Percentiles rank a stretch among this genome's conserved stretches.
These are phyloP conservation scores for Microctonus hyperodae DNA, from an alignment of 2,888 invertebrate genomes.

Conservation along the genomic window DNA sequence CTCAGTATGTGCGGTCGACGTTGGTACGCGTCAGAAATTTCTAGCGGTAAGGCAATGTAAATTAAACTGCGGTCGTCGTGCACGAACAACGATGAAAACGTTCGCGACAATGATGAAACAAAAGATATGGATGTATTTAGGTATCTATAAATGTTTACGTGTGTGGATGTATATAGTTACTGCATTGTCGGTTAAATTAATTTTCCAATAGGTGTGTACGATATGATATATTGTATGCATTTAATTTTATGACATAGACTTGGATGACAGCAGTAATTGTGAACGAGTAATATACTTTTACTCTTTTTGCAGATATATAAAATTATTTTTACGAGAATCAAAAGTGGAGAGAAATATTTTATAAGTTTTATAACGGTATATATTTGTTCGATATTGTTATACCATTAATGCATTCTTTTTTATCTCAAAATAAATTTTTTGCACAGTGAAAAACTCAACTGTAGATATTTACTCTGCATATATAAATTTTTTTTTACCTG, in stretches of 20 bases:
- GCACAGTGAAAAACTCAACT: too few relatives aligned
- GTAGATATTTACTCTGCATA: too few relatives aligned
- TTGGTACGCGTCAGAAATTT: slow-evolving; percentile 28
- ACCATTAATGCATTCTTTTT: too few relatives aligned
- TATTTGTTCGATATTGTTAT: too few relatives aligned
- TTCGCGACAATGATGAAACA: slow-evolving; percentile 38
- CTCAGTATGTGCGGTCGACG: slow-evolving; percentile 29
- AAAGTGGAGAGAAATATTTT: background rate
- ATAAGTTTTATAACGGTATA: too few relatives aligned
- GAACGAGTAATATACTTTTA: background rate
- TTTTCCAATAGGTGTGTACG: too few relatives aligned
- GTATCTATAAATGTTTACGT: background rate
- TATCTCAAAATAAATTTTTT: too few relatives aligned
- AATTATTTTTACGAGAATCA: background rate
- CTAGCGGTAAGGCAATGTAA: slow-evolving; percentile 36
- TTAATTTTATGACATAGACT: background rate
- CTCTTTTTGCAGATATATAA: background rate
- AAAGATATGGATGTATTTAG: slow-evolving; percentile 28
- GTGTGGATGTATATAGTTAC: background rate
- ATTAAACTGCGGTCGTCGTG: slow-evolving; percentile 42
- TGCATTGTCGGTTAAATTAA: too few relatives aligned
- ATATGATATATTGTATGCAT: too few relatives aligned
- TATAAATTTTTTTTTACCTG: too few relatives aligned
- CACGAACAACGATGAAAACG: slow-evolving; percentile 46
- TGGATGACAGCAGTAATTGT: background rate